Evolutionary conservation across 2,888 invertebrate genomes (phyloP), one percentile per base, ranked within the genome.

Genomic region (Caprella mutica): DNA sequence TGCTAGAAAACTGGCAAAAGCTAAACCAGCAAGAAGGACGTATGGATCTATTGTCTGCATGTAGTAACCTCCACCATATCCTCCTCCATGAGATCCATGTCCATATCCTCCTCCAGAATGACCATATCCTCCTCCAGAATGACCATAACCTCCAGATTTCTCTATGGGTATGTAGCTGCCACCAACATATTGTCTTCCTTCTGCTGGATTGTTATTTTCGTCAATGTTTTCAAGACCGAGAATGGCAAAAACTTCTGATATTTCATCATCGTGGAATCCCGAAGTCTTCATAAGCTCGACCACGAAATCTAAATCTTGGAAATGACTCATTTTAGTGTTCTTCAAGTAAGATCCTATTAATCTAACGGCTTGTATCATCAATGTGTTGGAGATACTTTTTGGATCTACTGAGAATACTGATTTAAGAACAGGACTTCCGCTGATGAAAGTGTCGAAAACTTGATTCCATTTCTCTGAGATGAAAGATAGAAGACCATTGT

Each of bases 11-110:
- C 59, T 59, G 1, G 63, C 63, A 26, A 63, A 63, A 19, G 63
- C 63, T 19, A 63, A 29, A 2, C 63, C 63, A 6, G 63, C 63
- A 12, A 63, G 52, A 5, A 63, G 59, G 5, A 63, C 57, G 27
- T 59, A 57, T 12, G 63, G 63, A 30, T 63, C 59, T n/a, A 57
- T 59, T 17, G 56, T 59, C 48, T 59, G 59, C 59, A 63, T 59
- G 40, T 54, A 50, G 23, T 58, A 58, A 27, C 52, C 43, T 14
- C 62, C 62, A n/a, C n/a, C n/a, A n/a, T n/a, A n/a, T n/a, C n/a
- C n/a, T n/a, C 39, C 39, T 9, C 60, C 59, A 48, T 48, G 48
- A 12, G 48, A 48, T 30, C 29, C 30, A 30, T 48, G 26, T 3
- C 52, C 52, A n/a, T n/a, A n/a, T 19, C 29, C 27, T 12, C 48